Evolutionary conservation across 2,113 vertebrate species (phyloP), one percentile per base, ranked within the genome.

Genomic region (Macquaria australasica): DNA sequence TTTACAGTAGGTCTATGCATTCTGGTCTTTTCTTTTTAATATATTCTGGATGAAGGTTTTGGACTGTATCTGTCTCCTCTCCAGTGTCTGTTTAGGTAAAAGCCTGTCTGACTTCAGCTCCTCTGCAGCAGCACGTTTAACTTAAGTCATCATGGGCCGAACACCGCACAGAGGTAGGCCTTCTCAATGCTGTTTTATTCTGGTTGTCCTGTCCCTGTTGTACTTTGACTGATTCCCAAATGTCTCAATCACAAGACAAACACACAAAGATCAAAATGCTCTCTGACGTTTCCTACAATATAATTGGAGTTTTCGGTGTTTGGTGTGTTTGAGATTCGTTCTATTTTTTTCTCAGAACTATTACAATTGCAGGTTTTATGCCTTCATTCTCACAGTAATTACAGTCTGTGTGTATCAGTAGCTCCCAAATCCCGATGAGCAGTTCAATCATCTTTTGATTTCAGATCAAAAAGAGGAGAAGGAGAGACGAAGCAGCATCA

Each of bases 381-480:
- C n/a, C 45, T 85, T 83, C 66, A 25, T 67, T 83, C 59, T 72
- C 67, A 53, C 73, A 85, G 68, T 87, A 87, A 92, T 88, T 85
- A 73, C 59, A 64, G 63, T 71, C 39, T 89, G 79, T 41, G 3
- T 7, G 16, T 82, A 69, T 89, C 70, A 79, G 74, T 21, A 56
- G 73, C 82, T 78, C 31, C 63, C 31, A 67, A 55, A 73, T 81
- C 77, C 80, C 72, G 80, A 85, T 85, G 89, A 85, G 73, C 41
- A 1, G 37, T 87, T 86, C 66, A 88, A 87, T 90, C 79, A 48
- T 75, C 16, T 82, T 90, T 84, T 93, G 76, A 89, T 93, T 93
- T 64, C 92, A 95, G 93, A 95, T 91, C 93, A 91, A 73, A 95
- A 94, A 82, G 94, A 95, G 73, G 93, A 95, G 89, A 94, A 94